A percentile compares a stretch with the other conserved stretches of the same genome.
phyloP scores from a whole-genome alignment of 2,888 invertebrate species.

The Cancer borealis region DNA sequence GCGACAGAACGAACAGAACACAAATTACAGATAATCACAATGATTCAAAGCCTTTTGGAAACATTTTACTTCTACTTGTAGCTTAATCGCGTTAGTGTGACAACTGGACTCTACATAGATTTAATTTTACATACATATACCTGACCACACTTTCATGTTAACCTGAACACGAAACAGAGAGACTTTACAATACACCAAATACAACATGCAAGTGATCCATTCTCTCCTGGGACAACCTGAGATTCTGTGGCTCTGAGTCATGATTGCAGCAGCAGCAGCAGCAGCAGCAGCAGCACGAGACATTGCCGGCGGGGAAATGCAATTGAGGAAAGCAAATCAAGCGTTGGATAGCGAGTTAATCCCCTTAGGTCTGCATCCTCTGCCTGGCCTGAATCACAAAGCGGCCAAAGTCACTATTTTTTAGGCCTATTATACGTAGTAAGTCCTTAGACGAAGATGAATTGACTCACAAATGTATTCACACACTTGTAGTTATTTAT shows the following conservation, averaged over 20 bases:
- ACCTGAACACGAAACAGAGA: background rate
- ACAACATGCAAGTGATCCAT: background rate
- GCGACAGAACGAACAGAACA: background rate
- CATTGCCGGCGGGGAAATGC: background rate
- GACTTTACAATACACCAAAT: background rate
- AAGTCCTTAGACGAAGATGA: background rate
- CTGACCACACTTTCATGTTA: background rate
- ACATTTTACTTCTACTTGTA: background rate
- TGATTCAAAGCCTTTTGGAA: background rate
- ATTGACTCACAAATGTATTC: background rate
- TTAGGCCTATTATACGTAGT: background rate
- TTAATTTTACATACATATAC: too few species aligned
- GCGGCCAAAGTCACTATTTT: background rate
- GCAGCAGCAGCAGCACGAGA: background rate
- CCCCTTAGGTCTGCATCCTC: background rate
- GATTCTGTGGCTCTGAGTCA: background rate
- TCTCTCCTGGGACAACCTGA: background rate
- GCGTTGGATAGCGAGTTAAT: background rate
- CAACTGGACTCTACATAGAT: background rate
- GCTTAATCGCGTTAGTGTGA: background rate
- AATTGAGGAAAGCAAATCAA: background rate
- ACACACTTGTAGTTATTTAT: too few species aligned
- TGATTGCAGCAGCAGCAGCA: background rate
- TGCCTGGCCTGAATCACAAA: background rate
- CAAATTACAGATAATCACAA: background rate